A percentile compares a stretch with the other conserved stretches of the same genome.
Evolutionary conservation across 2,113 vertebrate species (phyloP).

Genomic region (Hippocampus zosterae): DNA sequence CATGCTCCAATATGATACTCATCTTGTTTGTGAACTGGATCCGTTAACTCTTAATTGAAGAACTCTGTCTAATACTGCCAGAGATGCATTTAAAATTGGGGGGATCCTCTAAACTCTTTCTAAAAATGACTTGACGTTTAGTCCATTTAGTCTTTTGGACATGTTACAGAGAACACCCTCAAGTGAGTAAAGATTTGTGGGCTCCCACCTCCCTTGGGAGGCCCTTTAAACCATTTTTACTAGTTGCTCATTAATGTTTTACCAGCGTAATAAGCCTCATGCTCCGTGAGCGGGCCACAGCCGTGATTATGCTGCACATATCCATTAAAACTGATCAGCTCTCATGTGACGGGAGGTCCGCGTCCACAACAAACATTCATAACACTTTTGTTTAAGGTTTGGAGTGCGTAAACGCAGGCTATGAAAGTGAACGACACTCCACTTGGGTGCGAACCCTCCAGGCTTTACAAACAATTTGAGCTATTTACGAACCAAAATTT

Average conservation of each 20-base stretch:
- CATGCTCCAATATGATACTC: too few relatives aligned
- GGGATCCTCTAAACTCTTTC: not conserved
- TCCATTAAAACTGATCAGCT: constrained; percentile 89
- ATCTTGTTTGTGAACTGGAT: too few relatives aligned
- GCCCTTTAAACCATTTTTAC: constrained; percentile 78
- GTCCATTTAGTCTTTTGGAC: not conserved
- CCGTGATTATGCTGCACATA: constrained; percentile 83
- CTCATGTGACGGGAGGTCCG: constrained; percentile 62
- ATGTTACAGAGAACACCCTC: constrained; percentile 1
- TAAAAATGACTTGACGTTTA: not conserved
- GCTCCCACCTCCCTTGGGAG: constrained; percentile 71
- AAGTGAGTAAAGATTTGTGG: constrained; percentile 18
- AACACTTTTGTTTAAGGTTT: constrained; percentile 54
- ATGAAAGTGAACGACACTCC: constrained; percentile 13
- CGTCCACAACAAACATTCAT: constrained; percentile 54
- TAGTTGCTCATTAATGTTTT: constrained; percentile 89
- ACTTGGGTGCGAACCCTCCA: constrained; percentile 40
- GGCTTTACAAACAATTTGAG: constrained; percentile 43
- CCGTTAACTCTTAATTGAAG: too few relatives aligned
- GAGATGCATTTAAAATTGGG: not conserved
- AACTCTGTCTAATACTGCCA: constrained; percentile 19
- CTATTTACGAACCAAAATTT: constrained; percentile 50
- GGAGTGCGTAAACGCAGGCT: constrained; percentile 13
- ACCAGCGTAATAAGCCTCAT: constrained; percentile 85
- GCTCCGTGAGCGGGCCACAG: constrained; percentile 76